phyloP scores from a whole-genome alignment of 2,113 vertebrate species.

The Proterorhinus semilunaris region DNA sequence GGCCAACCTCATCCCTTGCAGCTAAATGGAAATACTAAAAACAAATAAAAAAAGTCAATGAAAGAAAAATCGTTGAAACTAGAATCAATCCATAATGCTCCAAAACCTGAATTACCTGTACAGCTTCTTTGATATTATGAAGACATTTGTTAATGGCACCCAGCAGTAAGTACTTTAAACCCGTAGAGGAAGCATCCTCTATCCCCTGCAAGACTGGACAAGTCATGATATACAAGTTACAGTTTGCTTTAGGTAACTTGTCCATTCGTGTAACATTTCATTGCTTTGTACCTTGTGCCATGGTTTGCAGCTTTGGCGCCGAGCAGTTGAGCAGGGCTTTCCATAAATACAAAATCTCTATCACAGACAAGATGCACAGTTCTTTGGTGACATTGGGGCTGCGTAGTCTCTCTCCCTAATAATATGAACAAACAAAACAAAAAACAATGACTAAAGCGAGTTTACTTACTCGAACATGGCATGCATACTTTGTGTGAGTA shows the following conservation, averaged over 20 bases:
- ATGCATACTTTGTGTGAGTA: background rate
- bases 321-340: constrained; percentile 93
- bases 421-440: background rate
- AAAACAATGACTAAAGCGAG: no score
- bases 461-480: no score
- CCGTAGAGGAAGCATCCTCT: constrained; percentile 78
- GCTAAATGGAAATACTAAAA: constrained; percentile 87
- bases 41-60: background rate
- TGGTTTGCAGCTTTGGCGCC: constrained; percentile 83
- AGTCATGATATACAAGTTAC: background rate
- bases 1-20: constrained; percentile 84
- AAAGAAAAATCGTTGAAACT: background rate
- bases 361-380: constrained; percentile 87
- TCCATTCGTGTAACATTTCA: background rate
- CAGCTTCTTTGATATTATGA: constrained; percentile 86
- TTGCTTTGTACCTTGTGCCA: constrained; percentile 82
- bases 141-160: constrained; percentile 92
- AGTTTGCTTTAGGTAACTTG: background rate
- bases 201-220: constrained; percentile 84
- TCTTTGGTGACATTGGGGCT: constrained; percentile 81
- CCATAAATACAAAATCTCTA: constrained; percentile 93
- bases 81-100: background rate
- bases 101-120: constrained; percentile 78
- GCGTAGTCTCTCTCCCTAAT: constrained; percentile 83
- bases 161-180: constrained; percentile 89